Evolutionary conservation across 1,140 invertebrate genomes (phyloP).

Genomic region (Solenopsis invicta): DNA sequence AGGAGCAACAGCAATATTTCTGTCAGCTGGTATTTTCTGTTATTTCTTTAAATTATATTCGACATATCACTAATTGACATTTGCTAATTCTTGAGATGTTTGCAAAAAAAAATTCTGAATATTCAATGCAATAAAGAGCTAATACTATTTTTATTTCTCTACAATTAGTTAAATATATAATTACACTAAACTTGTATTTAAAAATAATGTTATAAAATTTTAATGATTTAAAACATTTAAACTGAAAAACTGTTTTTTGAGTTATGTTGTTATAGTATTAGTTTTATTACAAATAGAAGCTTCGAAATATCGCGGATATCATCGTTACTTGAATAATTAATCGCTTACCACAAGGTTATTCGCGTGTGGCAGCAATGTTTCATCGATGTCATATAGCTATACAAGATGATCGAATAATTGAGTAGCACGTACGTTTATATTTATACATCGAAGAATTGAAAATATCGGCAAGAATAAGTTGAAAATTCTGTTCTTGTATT

Average conservation of each 20-base stretch:
- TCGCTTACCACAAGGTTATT: background rate
- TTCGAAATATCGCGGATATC: background rate
- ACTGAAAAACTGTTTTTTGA: no score
- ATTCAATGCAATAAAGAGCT: no score
- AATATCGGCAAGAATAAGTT: background rate
- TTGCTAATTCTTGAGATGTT: no score
- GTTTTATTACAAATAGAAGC: conserved; percentile 16
- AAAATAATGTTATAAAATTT: no score
- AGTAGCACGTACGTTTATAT: conserved; percentile 6
- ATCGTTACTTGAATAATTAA: conserved; percentile 30
- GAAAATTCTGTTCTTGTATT: background rate
- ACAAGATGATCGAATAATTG: conserved; percentile 22
- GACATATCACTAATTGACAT: no score
- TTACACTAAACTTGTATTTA: no score
- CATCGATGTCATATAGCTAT: background rate
- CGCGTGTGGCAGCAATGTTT: background rate
- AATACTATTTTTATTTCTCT: no score
- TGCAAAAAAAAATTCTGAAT: no score
- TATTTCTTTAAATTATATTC: background rate
- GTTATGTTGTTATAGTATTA: background rate
- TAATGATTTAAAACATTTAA: no score
- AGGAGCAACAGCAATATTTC: conserved; percentile 80
- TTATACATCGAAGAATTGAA: background rate
- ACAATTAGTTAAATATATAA: no score
- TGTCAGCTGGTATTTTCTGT: conserved; percentile 63